Conservation (phyloP, 1,140 invertebrate species). For the Spodoptera litura region DNA sequence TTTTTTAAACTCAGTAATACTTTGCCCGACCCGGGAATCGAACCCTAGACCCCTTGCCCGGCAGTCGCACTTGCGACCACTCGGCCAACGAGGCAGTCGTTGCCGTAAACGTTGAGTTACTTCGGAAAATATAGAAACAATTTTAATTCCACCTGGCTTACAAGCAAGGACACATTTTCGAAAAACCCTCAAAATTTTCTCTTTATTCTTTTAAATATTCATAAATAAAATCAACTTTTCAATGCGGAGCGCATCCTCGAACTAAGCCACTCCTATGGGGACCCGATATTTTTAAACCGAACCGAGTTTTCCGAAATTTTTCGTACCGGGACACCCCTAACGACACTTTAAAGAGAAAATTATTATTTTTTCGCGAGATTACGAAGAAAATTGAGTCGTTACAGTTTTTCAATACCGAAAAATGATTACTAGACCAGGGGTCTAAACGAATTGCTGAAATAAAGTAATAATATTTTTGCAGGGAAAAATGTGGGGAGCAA, state of each 20-base stretch:
- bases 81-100: too few species aligned
- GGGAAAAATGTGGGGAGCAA: conserved; percentile 2
- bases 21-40: too few species aligned
- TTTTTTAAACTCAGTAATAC: too few species aligned
- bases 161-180: too few species aligned
- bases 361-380: conserved; percentile 39
- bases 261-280: neutral
- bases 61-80: too few species aligned
- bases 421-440: conserved; percentile 31
- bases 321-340: conserved; percentile 3
- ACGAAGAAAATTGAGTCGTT: conserved; percentile 40
- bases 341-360: conserved; percentile 39
- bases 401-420: conserved; percentile 29
- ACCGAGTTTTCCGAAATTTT: neutral
- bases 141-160: too few species aligned
- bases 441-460: conserved; percentile 34
- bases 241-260: neutral
- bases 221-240: conserved; percentile 14
- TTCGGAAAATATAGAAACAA: too few species aligned
- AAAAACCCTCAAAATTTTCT: too few species aligned
- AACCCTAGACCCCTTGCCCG: too few species aligned
- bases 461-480: conserved; percentile 39
- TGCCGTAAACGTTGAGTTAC: too few species aligned
- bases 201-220: neutral
- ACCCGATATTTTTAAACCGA: neutral